Evolutionary conservation across 2,113 vertebrate species (phyloP).

Genomic region (Platichthys flesus): DNA sequence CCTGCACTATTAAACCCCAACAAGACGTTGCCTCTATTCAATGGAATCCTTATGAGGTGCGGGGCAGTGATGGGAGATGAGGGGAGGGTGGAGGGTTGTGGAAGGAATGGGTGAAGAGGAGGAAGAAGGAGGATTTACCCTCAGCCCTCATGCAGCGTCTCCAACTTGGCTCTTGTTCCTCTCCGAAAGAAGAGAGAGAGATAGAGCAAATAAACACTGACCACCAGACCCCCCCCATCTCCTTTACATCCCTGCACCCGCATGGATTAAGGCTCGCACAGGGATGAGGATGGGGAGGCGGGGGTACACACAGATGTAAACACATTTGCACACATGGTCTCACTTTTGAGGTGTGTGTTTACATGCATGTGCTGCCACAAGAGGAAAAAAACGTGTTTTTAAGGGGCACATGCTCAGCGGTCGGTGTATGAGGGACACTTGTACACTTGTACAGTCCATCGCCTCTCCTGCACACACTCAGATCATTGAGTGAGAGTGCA

Average conservation of each 20-base stretch:
- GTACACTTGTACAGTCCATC: constrained; percentile 50
- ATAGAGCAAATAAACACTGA: constrained; percentile 82
- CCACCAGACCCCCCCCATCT: constrained; percentile 33
- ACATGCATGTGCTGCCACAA: constrained; percentile 3
- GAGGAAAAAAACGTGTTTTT: not conserved
- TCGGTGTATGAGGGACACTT: constrained; percentile 57
- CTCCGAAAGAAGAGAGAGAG: constrained; percentile 66
- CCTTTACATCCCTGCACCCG: constrained; percentile 51
- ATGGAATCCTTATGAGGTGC: constrained; percentile 62
- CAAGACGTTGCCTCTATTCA: constrained; percentile 42
- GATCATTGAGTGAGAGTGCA: constrained; percentile 67
- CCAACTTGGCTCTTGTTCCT: constrained; percentile 74
- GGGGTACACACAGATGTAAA: constrained; percentile 21
- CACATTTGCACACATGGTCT: constrained; percentile 38
- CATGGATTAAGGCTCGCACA: constrained; percentile 50
- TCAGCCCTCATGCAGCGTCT: constrained; percentile 74
- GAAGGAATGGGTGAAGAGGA: not conserved
- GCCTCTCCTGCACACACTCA: constrained; percentile 54
- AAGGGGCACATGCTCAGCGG: not conserved
- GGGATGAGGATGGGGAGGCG: constrained; percentile 35
- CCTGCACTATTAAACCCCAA: constrained; percentile 54
- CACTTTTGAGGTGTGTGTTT: constrained; percentile 27
- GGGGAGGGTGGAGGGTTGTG: not conserved
- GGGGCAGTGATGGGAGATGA: constrained; percentile 29
- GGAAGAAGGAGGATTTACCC: constrained; percentile 70